A percentile compares a stretch with the other conserved stretches of the same genome.
phyloP scores from a whole-genome alignment of 2,113 vertebrate genomes.

The Chaetodon auriga region DNA sequence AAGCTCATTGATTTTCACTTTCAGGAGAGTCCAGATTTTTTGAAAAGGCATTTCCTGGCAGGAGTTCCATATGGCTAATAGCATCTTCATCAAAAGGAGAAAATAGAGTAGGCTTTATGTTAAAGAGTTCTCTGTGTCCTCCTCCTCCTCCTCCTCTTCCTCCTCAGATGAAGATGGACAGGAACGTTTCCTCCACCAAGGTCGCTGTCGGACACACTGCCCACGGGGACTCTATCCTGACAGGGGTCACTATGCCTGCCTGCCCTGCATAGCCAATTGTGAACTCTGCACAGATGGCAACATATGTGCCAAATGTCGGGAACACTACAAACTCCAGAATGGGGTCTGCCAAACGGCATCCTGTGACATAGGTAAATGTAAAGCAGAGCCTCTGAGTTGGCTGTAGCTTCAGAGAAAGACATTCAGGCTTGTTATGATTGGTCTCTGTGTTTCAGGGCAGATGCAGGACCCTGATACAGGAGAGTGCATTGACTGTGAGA shows the following conservation, averaged over 20 bases:
- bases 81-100: conserved; percentile 21
- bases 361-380: conserved; percentile 79
- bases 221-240: conserved; percentile 83
- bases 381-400: neutral
- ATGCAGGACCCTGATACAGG: conserved; percentile 85
- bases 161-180: conserved; percentile 84
- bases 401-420: neutral
- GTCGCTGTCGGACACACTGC: conserved; percentile 85
- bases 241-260: conserved; percentile 82
- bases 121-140: conserved; percentile 51
- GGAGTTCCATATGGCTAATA: conserved; percentile 21
- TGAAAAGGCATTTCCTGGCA: conserved; percentile 1
- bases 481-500: conserved; percentile 85
- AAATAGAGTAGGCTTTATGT: conserved; percentile 31
- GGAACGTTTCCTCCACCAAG: conserved; percentile 85
- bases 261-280: conserved; percentile 85
- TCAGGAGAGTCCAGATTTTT: conserved; percentile 5
- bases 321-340: conserved; percentile 83
- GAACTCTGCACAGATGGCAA: conserved; percentile 85
- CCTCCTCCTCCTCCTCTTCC: conserved; percentile 28
- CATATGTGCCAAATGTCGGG: conserved; percentile 86
- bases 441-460: conserved; percentile 79
- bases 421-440: neutral
- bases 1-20: conserved; percentile 45
- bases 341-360: conserved; percentile 80